A percentile compares a stretch with the other conserved stretches of the same genome.
phyloP scores from a whole-genome alignment of 2,888 invertebrate species.

The Stegana nigrithorax region DNA sequence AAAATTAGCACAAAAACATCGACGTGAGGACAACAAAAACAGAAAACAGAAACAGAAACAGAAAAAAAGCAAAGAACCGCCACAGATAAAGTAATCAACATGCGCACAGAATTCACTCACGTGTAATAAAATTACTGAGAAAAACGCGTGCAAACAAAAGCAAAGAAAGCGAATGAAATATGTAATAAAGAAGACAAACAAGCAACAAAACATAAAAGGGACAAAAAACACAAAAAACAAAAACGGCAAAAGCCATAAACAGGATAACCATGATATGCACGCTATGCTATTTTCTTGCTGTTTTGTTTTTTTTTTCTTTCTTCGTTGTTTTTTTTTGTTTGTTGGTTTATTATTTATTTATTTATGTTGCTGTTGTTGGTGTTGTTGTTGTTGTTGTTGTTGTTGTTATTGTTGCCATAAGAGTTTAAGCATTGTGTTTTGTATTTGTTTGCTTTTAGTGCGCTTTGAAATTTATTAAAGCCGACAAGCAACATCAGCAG shows the following conservation, averaged over 20 bases:
- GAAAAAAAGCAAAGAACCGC: too few relatives aligned
- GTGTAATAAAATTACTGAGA: too few relatives aligned
- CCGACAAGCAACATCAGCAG: constrained; percentile 28
- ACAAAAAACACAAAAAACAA: background rate
- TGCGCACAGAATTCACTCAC: too few relatives aligned
- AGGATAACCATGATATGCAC: too few relatives aligned
- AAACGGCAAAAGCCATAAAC: background rate
- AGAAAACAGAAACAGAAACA: too few relatives aligned
- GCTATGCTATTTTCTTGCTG: too few relatives aligned
- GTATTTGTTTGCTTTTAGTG: constrained; percentile 47
- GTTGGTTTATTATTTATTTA: background rate
- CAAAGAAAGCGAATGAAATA: background rate
- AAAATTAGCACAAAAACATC: too few relatives aligned
- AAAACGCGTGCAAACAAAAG: too few relatives aligned
- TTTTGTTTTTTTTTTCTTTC: background rate
- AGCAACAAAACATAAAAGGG: background rate
- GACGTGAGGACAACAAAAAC: too few relatives aligned
- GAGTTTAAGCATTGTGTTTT: constrained; percentile 27
- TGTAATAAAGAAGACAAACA: background rate
- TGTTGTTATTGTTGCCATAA: too few relatives aligned
- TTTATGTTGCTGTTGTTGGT: background rate
- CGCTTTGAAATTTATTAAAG: constrained; percentile 41
- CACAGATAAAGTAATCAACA: too few relatives aligned
- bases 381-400: too few relatives aligned
- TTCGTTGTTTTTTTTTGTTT: background rate